Evolutionary conservation across 1,140 invertebrate genomes (phyloP), one percentile per base, ranked within the genome.

Genomic region (Ditylenchus dipsaci): DNA sequence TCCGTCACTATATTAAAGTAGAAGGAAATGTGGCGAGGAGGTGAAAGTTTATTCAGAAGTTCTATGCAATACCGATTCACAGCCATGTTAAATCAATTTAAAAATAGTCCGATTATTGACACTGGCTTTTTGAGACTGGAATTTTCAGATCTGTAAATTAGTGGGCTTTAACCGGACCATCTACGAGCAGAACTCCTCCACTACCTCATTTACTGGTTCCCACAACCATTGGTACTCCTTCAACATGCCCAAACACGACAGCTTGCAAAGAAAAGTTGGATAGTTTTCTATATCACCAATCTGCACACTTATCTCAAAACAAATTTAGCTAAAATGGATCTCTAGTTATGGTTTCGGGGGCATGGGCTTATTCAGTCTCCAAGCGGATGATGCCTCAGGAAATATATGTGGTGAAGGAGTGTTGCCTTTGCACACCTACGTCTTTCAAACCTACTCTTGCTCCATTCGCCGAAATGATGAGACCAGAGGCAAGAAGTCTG

Each of bases 181-280:
- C 23, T 70, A 67, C 23, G 57, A 70, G 11, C 47, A 66, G n/a
- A 67, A 59, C 1, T 23, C 17, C 27, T 58, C 65, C 21, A 59
- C 57, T 26, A 67, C 68, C 3, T 23, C 63, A n/a, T 26, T n/a
- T 38, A 60, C 26, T 15, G 27, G 30, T 0, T 7, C 33, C 19
- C 26, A 47, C 7, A 45, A 68, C 45, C 56, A 49, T 9, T 70
- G 68, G 68, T 70, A 70, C 43, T 70, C 68, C n/a, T 67, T 60
- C 57, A 70, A 70, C 19, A 11, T 43, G 29, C 68, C 68, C 27
- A 66, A 11, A 19, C 47, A 64, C 26, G 26, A 70, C 70, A 70
- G 15, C 19, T 15, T 43, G 13, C 1, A 45, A 19, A 53, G 27
- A 38, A 67, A 66, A 21, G 58, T 67, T 27, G 43, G 29, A 27